phyloP scores from a whole-genome alignment of 2,113 vertebrate species.

The Romanogobio albipinnatus region DNA sequence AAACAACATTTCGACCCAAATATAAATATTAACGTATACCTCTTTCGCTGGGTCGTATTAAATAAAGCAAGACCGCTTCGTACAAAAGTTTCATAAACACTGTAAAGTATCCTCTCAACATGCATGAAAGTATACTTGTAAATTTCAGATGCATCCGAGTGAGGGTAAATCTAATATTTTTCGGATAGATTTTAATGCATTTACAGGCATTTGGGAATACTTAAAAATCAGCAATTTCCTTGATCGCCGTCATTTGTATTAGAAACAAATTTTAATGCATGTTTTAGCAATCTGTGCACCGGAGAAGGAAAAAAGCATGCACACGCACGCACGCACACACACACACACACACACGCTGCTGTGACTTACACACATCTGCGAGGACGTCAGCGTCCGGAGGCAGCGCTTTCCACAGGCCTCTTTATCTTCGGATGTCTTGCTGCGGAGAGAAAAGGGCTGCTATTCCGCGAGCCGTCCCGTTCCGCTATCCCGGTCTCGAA shows the following conservation, averaged over 20 bases:
- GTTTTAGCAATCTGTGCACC: background rate
- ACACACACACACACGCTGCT: slow-evolving; percentile 28
- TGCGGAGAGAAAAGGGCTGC: slow-evolving; percentile 31
- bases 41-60: background rate
- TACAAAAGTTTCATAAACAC: background rate
- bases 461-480: background rate
- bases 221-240: background rate
- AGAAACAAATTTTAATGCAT: background rate
- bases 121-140: background rate
- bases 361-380: slow-evolving; percentile 11
- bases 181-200: background rate
- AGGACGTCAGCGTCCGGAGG: background rate
- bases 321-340: background rate
- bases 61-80: background rate
- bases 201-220: background rate
- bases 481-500: background rate
- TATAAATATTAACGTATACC: background rate
- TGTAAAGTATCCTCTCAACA: background rate
- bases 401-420: background rate
- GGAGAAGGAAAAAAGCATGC: background rate
- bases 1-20: background rate
- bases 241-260: background rate
- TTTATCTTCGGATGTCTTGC: background rate
- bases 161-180: background rate
- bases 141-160: background rate